Evolutionary conservation across 1,140 invertebrate genomes (phyloP).

Genomic region (Lysiphlebus fabarum): DNA sequence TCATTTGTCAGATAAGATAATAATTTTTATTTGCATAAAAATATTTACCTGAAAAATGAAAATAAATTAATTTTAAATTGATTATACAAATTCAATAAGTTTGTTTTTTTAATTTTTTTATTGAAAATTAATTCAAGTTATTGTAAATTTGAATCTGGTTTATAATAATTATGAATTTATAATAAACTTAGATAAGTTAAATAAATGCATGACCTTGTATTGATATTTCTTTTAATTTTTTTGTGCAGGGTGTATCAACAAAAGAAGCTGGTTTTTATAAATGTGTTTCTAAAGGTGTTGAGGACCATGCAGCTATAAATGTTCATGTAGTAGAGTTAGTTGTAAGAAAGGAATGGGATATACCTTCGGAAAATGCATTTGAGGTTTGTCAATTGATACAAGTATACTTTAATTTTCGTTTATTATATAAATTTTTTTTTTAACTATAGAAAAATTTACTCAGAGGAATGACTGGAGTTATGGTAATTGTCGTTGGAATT

Average conservation of each 20-base stretch:
- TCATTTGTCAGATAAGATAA: no score
- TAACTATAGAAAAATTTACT: conserved; percentile 45
- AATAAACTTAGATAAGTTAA: no score
- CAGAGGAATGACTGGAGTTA: conserved; percentile 40
- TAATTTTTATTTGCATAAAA: no score
- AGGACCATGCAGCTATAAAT: conserved; percentile 53
- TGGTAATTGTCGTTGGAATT: conserved; percentile 42
- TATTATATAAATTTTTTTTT: conserved; percentile 19
- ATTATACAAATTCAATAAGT: no score
- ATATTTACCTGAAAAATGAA: no score
- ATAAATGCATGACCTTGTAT: no score
- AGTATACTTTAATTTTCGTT: conserved; percentile 1
- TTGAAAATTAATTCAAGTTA: no score
- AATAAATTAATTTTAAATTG: no score
- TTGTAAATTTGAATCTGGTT: no score
- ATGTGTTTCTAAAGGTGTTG: conserved; percentile 62
- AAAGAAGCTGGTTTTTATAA: conserved; percentile 63
- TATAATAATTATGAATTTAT: no score
- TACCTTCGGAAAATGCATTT: conserved; percentile 51
- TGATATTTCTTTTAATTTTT: conserved; percentile 27
- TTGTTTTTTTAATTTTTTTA: no score
- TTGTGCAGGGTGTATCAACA: conserved; percentile 62
- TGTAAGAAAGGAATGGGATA: conserved; percentile 55
- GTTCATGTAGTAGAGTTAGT: conserved; percentile 61
- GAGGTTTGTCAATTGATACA: conserved; percentile 42